Evolutionary conservation across 2,113 vertebrate species (phyloP), one percentile per base, ranked within the genome.

Genomic region (Boleophthalmus pectinirostris): DNA sequence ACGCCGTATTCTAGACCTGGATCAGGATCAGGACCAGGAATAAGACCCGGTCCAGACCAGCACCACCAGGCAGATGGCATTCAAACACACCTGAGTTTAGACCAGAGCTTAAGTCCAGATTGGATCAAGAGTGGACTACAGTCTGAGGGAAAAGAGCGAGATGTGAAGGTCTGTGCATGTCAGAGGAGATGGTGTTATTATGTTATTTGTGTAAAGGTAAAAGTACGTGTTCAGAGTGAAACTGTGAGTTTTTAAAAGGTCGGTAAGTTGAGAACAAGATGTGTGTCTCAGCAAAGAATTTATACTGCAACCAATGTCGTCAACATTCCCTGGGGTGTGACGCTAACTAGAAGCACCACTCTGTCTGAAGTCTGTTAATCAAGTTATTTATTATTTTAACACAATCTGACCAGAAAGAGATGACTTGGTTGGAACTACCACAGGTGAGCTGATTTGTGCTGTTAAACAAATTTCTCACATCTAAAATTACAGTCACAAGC

Each of bases 31-130:
- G 20, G 49, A n/a, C 49, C 8, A 10, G 51, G n/a, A 54, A 6
- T 10, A 54, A 21, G 51, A 21, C 20, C 47, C 18, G 5, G 47
- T 18, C 47, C 16, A 51, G 47, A 18, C 47, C 47, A 49, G 47
- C 88, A 91, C 89, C 47, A 14, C 84, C 82, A 82, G 78, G 72
- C 81, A 74, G 87, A 89, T 92, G 89, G 65, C 82, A 8, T 65
- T 79, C 63, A 79, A 84, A 7, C 29, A 29, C 29, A 29, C 29
- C 80, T 8, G 38, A 43, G 38, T 43, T 10, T 43, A 43, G 7
- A 43, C 38, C 0, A 18, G 5, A 0, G 8, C 15, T 66, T 73
- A 72, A 24, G 3, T 13, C 16, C 0, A 21, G 64, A 49, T 10
- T 51, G n/a, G 53, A 56, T 58, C 56, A 5, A 13, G 21, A 29